Evolutionary conservation across 2,113 vertebrate species (phyloP).

Genomic region (Megaceryle torquata): DNA sequence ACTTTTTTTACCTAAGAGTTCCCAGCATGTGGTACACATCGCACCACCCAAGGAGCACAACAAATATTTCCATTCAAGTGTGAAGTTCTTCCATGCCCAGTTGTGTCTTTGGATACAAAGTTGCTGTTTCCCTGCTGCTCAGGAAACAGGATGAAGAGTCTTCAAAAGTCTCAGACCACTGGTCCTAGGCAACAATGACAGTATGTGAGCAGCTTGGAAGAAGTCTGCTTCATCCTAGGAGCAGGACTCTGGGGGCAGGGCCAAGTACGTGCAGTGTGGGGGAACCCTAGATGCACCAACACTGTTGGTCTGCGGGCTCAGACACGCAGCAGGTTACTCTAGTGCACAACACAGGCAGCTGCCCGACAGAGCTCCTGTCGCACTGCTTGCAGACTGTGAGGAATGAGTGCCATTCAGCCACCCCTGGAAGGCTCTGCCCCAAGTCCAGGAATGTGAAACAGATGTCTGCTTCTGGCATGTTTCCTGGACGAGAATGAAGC

Average conservation of each 20-base stretch:
- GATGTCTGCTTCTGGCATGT: background rate
- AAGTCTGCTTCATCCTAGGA: background rate
- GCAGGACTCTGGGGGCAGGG: background rate
- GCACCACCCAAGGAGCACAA: background rate
- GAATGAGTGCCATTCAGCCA: background rate
- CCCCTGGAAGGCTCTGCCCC: background rate
- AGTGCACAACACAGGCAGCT: background rate
- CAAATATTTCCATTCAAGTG: background rate
- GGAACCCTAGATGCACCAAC: accelerated
- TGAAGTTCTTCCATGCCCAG: background rate
- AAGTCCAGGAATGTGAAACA: background rate
- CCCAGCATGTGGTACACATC: background rate
- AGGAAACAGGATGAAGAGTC: accelerated
- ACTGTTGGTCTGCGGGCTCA: accelerated
- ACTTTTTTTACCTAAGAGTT: background rate
- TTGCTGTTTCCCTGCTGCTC: background rate
- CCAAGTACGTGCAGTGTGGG: background rate
- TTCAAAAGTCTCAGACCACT: background rate
- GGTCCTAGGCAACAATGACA: background rate
- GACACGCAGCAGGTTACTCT: accelerated
- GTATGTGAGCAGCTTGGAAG: background rate
- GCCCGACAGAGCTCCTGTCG: background rate
- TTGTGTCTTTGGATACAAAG: background rate
- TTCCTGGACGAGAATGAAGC: background rate
- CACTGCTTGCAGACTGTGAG: background rate